These are phyloP conservation scores for Elegia similella DNA, from an alignment of 2,888 invertebrate species.

Conservation along the genomic window DNA sequence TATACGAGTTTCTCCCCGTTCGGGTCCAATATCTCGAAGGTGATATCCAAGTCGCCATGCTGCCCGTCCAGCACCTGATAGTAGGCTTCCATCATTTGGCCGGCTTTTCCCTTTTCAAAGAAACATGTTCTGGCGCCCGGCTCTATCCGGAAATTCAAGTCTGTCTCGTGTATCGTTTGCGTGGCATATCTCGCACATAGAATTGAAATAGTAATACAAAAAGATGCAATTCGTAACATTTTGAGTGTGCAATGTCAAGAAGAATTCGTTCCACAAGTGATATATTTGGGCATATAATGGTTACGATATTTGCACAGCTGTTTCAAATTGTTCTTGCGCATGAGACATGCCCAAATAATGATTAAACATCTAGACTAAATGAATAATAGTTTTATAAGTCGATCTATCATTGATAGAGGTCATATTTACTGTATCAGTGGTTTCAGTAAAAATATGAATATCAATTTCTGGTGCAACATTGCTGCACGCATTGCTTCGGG, in stretches of 20 bases:
- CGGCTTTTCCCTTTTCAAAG: slow-evolving; percentile 56
- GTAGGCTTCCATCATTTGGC: slow-evolving; percentile 62
- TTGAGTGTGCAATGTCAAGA: neutral
- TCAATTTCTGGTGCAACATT: too few species aligned
- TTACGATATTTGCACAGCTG: slow-evolving; percentile 41
- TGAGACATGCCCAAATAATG: neutral
- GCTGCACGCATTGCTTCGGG: too few species aligned
- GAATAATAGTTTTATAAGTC: neutral
- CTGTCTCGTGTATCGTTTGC: slow-evolving; percentile 50
- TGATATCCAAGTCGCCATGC: slow-evolving; percentile 91
- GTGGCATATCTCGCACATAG: slow-evolving; percentile 30
- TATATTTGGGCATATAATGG: neutral
- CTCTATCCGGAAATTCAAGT: slow-evolving; percentile 63
- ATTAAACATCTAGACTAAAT: neutral
- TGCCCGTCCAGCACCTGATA: slow-evolving; percentile 89
- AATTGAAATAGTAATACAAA: slow-evolving; percentile 24
- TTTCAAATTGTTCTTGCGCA: slow-evolving; percentile 9
- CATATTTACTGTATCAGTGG: too few species aligned
- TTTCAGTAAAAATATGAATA: too few species aligned
- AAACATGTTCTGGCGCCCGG: slow-evolving; percentile 62
- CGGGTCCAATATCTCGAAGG: slow-evolving; percentile 86
- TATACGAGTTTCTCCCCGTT: slow-evolving; percentile 80
- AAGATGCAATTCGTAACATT: slow-evolving; percentile 15
- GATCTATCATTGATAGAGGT: neutral
- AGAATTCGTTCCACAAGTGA: slow-evolving; percentile 1